These are phyloP conservation scores for Serripes groenlandicus DNA, from an alignment of 2,888 invertebrate genomes.

Conservation along the genomic window DNA sequence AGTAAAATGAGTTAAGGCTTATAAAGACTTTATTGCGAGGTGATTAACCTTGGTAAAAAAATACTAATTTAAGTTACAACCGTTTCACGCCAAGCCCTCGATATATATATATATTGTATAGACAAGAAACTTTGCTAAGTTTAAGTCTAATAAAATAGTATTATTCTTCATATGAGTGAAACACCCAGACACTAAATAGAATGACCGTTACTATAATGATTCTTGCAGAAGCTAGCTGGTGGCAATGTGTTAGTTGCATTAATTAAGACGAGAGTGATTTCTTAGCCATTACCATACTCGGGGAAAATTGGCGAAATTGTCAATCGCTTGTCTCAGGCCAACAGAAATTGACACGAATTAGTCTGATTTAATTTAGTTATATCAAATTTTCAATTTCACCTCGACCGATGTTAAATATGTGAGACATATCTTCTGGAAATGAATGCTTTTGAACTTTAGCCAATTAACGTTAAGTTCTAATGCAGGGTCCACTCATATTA, in stretches of 20 bases:
- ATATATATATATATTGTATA: no score
- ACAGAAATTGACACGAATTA: conserved; percentile 11
- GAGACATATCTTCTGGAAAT: conserved; percentile 23
- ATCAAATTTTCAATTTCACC: conserved; percentile 18
- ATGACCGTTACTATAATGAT: no score
- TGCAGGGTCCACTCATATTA: conserved; percentile 28
- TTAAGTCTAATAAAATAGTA: no score
- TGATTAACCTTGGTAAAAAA: no score
- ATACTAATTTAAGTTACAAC: no score
- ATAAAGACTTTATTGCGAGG: no score
- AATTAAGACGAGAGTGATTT: neutral
- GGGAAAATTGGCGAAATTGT: conserved; percentile 9
- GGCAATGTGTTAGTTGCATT: neutral
- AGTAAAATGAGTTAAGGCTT: no score
- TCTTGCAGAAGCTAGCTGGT: no score
- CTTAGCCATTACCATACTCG: conserved; percentile 1
- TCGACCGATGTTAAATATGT: conserved; percentile 7
- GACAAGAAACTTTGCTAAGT: no score
- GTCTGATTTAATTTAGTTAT: conserved; percentile 14
- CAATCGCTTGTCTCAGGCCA: conserved; percentile 1
- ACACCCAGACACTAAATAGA: no score
- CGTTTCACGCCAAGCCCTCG: no score
- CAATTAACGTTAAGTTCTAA: conserved; percentile 18
- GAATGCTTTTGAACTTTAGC: conserved; percentile 10
- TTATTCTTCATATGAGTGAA: no score